Percentiles rank a stretch among this genome's conserved stretches.
These are phyloP conservation scores for Aptenodytes forsteri DNA, from an alignment of 2,113 vertebrate species.

Conservation along the genomic window DNA sequence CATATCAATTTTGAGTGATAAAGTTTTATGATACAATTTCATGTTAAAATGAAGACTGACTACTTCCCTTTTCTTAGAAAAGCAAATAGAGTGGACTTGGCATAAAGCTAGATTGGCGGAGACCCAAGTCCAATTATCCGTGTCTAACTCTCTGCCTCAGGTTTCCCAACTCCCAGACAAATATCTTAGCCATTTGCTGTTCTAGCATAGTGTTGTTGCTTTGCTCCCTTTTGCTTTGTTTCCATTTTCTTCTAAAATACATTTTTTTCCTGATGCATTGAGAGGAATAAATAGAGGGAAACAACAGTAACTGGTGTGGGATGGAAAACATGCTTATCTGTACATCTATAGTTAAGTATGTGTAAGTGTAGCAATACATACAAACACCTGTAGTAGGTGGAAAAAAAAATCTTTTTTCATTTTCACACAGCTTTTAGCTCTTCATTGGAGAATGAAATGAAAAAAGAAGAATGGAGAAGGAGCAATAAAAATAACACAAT, in stretches of 20 bases:
- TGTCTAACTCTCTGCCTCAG: neutral
- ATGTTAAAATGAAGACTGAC: neutral
- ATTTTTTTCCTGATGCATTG: neutral
- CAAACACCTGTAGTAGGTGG: neutral
- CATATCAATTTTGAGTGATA: neutral
- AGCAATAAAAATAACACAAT: neutral
- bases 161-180: neutral
- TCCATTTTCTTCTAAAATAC: neutral
- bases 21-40: neutral
- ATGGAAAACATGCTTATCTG: neutral
- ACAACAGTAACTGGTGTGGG: neutral
- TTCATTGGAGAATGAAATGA: neutral
- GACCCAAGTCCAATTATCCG: neutral
- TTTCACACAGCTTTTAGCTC: neutral
- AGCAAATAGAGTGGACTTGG: neutral
- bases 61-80: neutral
- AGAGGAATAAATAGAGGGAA: neutral
- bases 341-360: neutral
- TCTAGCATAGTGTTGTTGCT: neutral
- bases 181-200: neutral
- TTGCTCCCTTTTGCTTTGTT: neutral
- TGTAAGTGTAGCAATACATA: neutral
- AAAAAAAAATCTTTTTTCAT: neutral
- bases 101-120: neutral
- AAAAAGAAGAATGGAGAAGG: neutral